Conservation (phyloP, 2,888 invertebrate species). For the Lasioglossum figueresi region DNA sequence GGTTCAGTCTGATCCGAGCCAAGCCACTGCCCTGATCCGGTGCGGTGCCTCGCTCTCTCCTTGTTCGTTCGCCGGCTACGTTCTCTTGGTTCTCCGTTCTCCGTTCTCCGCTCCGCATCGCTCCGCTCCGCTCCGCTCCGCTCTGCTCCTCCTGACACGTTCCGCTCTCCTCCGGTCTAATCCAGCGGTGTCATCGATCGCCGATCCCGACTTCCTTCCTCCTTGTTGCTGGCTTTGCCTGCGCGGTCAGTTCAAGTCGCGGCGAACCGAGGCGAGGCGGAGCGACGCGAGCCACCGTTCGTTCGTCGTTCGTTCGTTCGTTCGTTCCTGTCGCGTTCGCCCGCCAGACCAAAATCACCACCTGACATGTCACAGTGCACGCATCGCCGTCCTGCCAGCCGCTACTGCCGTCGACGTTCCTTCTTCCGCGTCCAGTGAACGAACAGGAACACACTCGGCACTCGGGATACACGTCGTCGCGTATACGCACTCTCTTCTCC, state of each 20-base stretch:
- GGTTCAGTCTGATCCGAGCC: conserved; percentile 78
- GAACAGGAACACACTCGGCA: conserved; percentile 30
- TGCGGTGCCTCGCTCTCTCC: conserved; percentile 35
- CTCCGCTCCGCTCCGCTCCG: background rate
- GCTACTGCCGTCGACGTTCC: conserved; percentile 28
- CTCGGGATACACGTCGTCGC: background rate
- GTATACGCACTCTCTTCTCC: background rate
- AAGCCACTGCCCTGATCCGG: conserved; percentile 76
- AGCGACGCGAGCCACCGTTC: conserved; percentile 26
- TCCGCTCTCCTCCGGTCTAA: conserved; percentile 26
- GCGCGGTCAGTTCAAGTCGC: conserved; percentile 61
- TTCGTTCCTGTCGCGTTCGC: conserved; percentile 28
- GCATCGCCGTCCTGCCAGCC: conserved; percentile 46
- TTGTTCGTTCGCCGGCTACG: background rate
- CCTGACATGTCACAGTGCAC: conserved; percentile 63
- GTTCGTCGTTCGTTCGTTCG: conserved; percentile 18
- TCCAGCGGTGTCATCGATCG: conserved; percentile 57
- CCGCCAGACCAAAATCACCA: conserved; percentile 49
- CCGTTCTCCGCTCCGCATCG: background rate
- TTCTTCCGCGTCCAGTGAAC: conserved; percentile 53
- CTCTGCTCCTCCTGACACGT: conserved; percentile 32
- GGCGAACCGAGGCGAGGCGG: background rate
- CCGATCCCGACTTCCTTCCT: conserved; percentile 61
- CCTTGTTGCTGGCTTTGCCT: conserved; percentile 40
- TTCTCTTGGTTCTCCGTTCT: conserved; percentile 12